Evolutionary conservation across 2,888 invertebrate species (phyloP).

Genomic region (Boloria euphrosyne): DNA sequence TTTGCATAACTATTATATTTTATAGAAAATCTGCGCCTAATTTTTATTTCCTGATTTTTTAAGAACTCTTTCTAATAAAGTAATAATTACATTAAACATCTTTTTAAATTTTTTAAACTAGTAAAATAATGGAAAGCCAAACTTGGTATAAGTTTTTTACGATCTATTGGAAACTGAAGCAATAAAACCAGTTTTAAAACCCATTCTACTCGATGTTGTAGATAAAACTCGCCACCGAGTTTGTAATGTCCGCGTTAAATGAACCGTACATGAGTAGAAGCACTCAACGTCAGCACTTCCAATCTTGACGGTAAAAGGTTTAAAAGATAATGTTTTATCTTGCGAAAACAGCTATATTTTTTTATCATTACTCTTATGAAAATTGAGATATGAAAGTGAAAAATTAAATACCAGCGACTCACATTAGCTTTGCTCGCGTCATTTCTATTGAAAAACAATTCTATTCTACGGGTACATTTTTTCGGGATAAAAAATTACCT

Average conservation of each 20-base stretch:
- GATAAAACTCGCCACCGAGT: slow-evolving; percentile 19
- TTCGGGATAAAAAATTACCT: too few relatives aligned
- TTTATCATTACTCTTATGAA: background rate
- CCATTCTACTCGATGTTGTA: slow-evolving; percentile 17
- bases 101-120: slow-evolving; percentile 3
- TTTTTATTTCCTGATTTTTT: too few relatives aligned
- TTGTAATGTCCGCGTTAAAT: slow-evolving; percentile 25
- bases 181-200: slow-evolving; percentile 22
- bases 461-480: too few relatives aligned
- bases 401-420: too few relatives aligned
- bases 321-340: slow-evolving; percentile 18
- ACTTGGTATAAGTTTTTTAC: slow-evolving; percentile 13
- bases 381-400: background rate
- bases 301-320: slow-evolving; percentile 24
- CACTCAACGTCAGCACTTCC: slow-evolving; percentile 17
- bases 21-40: too few relatives aligned
- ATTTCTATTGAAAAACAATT: too few relatives aligned
- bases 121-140: slow-evolving; percentile 6
- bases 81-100: slow-evolving; percentile 1
- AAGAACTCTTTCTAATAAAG: slow-evolving; percentile 2
- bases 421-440: too few relatives aligned
- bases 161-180: slow-evolving; percentile 16
- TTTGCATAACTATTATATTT: too few relatives aligned
- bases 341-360: slow-evolving; percentile 7
- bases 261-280: slow-evolving; percentile 22